Evolutionary conservation across 1,140 invertebrate species (phyloP), one percentile per base, ranked within the genome.

Genomic region (Macrobrachium rosenbergii): DNA sequence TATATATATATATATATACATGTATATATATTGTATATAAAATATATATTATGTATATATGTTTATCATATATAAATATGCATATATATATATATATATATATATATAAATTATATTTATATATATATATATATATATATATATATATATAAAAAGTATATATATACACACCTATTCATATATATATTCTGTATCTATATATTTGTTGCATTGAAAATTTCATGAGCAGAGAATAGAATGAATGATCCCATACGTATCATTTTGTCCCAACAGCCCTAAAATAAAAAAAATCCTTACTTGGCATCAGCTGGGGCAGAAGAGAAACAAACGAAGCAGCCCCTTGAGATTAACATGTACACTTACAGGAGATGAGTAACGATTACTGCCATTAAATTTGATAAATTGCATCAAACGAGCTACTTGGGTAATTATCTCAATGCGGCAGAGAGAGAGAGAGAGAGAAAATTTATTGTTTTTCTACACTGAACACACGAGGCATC

Each of bases 41-140:
- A 72, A 72, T 72, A 72, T 72, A 72, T 72, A 72, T 72, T 72
- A 72, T 72, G 23, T 23, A 72, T 72, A 72, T 72, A 72, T 72
- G 23, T 23, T 17, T 45, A 23, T 37, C 23, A 75, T 52, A 75
- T 45, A 75, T 45, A 75, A 19, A 75, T 45, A 78, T 58, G 21
- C 21, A 78, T 58, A 60, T 58, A 78, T 58, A 78, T 58, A 78
- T 58, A 60, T 58, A 59, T 58, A 78, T 58, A 59, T 58, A 60
- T 58, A 78, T 58, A 78, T 58, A 60, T 58, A 78, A n/a, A n/a
- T n/a, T n/a, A n/a, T n/a, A n/a, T n/a, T n/a, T 58, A 78, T 58
- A 78, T 58, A 78, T 58, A 60, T 58, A 78, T 58, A 60, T 58
- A 78, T 58, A 78, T 58, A 78, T 58, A 78, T 58, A 78, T 58